Evolutionary conservation across 2,113 vertebrate genomes (phyloP).

Genomic region (Oreochromis spilurus): DNA sequence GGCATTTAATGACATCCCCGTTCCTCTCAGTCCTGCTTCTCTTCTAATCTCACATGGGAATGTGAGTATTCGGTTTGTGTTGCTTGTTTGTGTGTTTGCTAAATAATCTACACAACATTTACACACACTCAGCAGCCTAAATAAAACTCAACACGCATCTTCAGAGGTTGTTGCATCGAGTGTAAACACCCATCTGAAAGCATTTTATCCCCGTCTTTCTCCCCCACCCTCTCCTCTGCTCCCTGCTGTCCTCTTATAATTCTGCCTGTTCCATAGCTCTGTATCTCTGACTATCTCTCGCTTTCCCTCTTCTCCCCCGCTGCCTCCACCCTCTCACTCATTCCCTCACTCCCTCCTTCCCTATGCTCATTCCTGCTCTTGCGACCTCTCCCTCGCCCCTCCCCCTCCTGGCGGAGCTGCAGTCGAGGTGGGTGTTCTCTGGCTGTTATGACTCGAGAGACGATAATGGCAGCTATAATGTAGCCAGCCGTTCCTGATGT

Average conservation of each 20-base stretch:
- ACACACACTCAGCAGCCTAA: constrained; percentile 1
- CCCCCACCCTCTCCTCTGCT: constrained; percentile 18
- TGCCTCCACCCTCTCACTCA: constrained; percentile 43
- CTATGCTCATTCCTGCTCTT: constrained; percentile 48
- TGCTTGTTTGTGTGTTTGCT: neutral
- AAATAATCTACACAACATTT: neutral
- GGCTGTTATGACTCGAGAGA: constrained; percentile 85
- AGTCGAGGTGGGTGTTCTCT: constrained; percentile 83
- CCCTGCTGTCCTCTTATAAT: constrained; percentile 14
- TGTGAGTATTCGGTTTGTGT: neutral
- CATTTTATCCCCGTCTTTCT: constrained; percentile 18
- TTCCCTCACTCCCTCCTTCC: constrained; percentile 28
- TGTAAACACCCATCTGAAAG: constrained; percentile 58
- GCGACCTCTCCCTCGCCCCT: constrained; percentile 29
- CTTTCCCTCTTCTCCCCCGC: constrained; percentile 11
- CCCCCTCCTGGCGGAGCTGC: constrained; percentile 58
- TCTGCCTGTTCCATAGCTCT: constrained; percentile 27
- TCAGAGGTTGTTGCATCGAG: constrained; percentile 12
- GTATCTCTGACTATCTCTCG: constrained; percentile 34
- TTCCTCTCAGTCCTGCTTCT: constrained; percentile 34
- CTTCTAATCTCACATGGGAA: neutral
- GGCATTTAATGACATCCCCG: constrained; percentile 34
- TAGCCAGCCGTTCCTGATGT: constrained; percentile 80
- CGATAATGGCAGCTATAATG: constrained; percentile 82
- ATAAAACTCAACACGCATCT: constrained; percentile 20